Evolutionary conservation across 1,140 invertebrate species (phyloP), one percentile per base, ranked within the genome.

Genomic region (Ooceraea biroi): DNA sequence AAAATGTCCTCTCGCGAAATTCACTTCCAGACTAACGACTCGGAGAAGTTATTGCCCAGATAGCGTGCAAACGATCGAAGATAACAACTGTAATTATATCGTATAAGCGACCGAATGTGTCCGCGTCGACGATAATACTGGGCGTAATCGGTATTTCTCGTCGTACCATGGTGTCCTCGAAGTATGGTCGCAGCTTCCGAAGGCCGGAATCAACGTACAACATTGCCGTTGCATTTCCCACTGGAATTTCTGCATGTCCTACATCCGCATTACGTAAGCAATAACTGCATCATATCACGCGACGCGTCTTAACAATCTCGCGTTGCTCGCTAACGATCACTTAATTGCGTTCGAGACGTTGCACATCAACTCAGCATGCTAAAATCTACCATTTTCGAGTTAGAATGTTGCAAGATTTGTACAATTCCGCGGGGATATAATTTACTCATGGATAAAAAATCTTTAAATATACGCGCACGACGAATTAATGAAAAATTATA

Each of bases 201-300:
- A 25, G 22, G 48, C 41, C 61, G 22, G 52, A 41, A 22, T 14
- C 48, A 22, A 17, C 10, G 61, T 63, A 30, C 1, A 7, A 30
- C 1, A 7, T 55, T 46, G n/a, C 12, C 19, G 30, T 25, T 14
- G 36, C 1, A 30, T 57, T 69, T 78, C 8, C 76, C 36, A 27
- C 5, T 78, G 19, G 48, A 78, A 78, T 78, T 52, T 52, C 36
- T 69, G 48, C 22, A 30, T 78, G 76, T 36, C 48, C 63, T 30
- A 69, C 22, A 78, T 78, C 36, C 22, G 58, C 44, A 30, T 78
- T 78, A 19, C 63, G 50, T 78, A 78, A 78, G 76, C 48, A 78
- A 78, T 69, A 78, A 78, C 68, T 57, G 76, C 65, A 69, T 77
- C 73, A 58, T 8, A 65, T 68, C 61, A 57, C 48, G 74, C 74